A percentile compares a stretch with the other conserved stretches of the same genome.
phyloP scores from a whole-genome alignment of 2,888 invertebrate genomes.

The Synergus umbraculus region DNA sequence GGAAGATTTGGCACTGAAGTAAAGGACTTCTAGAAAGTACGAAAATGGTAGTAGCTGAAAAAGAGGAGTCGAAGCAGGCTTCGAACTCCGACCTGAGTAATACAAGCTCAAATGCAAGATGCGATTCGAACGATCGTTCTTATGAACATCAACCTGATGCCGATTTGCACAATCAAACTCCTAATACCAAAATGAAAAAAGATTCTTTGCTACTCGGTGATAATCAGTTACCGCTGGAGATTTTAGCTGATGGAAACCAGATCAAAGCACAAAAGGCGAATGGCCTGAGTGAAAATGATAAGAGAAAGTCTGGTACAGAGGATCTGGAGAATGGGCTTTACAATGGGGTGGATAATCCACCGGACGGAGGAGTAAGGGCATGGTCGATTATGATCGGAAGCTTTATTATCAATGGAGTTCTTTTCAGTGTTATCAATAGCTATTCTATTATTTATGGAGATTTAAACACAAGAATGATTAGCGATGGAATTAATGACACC shows the following conservation, averaged over 20 bases:
- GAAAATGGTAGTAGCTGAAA: constrained; percentile 53
- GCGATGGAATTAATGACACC: constrained; percentile 84
- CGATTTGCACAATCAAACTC: constrained; percentile 43
- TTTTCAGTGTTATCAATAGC: constrained; percentile 94
- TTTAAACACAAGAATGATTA: constrained; percentile 82
- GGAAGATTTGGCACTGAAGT: background rate
- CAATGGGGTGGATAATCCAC: constrained; percentile 49
- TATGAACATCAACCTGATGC: constrained; percentile 46
- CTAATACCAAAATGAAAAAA: constrained; percentile 37
- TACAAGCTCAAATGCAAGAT: constrained; percentile 45
- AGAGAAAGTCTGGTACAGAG: constrained; percentile 37
- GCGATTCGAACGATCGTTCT: constrained; percentile 44
- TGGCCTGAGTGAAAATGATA: constrained; percentile 36
- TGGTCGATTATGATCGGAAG: constrained; percentile 91
- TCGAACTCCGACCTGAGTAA: constrained; percentile 49
- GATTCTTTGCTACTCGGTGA: constrained; percentile 37
- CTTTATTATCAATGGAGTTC: constrained; percentile 92
- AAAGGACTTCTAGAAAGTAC: constrained; percentile 4
- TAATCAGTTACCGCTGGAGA: constrained; percentile 19
- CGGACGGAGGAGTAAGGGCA: constrained; percentile 79
- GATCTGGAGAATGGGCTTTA: constrained; percentile 36
- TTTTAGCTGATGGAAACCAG: constrained; percentile 8
- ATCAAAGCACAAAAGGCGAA: constrained; percentile 43
- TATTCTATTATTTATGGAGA: constrained; percentile 89
- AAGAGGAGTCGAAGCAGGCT: constrained; percentile 47